Evolutionary conservation across 2,888 invertebrate genomes (phyloP), one percentile per base, ranked within the genome.

Genomic region (Ochropleura plecta): DNA sequence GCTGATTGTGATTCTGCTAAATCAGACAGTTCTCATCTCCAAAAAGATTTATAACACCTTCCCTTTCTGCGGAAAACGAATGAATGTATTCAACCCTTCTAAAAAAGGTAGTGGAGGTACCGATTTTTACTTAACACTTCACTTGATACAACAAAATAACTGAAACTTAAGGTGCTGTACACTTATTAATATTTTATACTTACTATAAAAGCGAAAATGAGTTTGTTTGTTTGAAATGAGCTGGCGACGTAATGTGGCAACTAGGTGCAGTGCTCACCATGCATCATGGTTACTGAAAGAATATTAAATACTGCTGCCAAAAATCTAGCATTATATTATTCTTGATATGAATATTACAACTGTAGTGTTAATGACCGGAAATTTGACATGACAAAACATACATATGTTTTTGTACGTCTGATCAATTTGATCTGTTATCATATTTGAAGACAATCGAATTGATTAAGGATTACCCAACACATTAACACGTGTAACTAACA

Each of bases 241-340:
- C 49, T 64, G 44, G 14, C 74, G 73, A 68, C 67, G 66, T 68
- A 73, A 66, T 62, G 57, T 57, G 42, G 30, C 44, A 63, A 65
- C 64, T 62, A 69, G 46, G 62, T 69, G 71, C 84, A 51, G 40
- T 79, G 74, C 74, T 80, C 72, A 74, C 57, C 71, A 66, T 75
- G 44, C 62, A 75, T 74, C 71, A 70, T 69, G 68, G 49, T 14
- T 46, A 20, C 72, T 64, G 72, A 70, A 65, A 72, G 42, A 18
- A 69, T 42, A 70, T 73, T 78, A 66, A 83, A 81, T 65, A 73
- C 14, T 62, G 53, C 44, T 78, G n/a, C 42, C 18, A 81, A 67
- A 9, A 3, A 71, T 48, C 66, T 72, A 62, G n/a, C 18, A 44
- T 2, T 30, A 30, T 30, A 2, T 30, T 30, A 30, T 30, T 30